phyloP scores from a whole-genome alignment of 2,888 invertebrate genomes.

The Gonocerus acuteangulatus region DNA sequence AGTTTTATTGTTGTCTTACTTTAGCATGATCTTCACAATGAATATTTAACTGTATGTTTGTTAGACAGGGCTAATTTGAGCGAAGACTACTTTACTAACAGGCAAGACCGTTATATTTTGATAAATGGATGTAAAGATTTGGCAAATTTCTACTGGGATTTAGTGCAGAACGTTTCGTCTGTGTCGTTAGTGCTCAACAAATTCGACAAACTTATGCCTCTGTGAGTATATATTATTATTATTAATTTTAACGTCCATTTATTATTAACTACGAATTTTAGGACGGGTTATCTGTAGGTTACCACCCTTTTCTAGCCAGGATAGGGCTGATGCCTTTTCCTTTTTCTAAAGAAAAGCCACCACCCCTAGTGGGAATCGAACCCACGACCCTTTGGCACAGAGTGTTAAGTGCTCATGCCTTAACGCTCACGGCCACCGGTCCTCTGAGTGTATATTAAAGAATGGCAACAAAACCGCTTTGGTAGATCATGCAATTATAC shows the following conservation, averaged over 20 bases:
- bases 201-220: constrained; percentile 46
- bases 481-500: too few species aligned
- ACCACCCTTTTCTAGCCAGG: too few species aligned
- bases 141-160: constrained; percentile 71
- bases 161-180: constrained; percentile 59
- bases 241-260: too few species aligned
- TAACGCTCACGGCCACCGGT: too few species aligned
- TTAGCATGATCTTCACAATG: constrained; percentile 11
- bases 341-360: too few species aligned
- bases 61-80: constrained; percentile 80
- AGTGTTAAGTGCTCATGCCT: background rate
- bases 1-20: background rate
- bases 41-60: constrained; percentile 24
- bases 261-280: too few species aligned
- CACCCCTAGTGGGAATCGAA: too few species aligned
- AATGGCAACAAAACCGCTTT: too few species aligned
- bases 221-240: constrained; percentile 17
- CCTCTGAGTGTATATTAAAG: too few species aligned
- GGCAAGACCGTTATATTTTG: constrained; percentile 92
- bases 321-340: too few species aligned
- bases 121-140: constrained; percentile 69
- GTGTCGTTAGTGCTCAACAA: constrained; percentile 52
- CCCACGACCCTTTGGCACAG: too few species aligned
- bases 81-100: constrained; percentile 90
- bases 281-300: too few species aligned